Evolutionary conservation across 2,888 invertebrate genomes (phyloP).

Genomic region (Zaprionus bogoriensis): DNA sequence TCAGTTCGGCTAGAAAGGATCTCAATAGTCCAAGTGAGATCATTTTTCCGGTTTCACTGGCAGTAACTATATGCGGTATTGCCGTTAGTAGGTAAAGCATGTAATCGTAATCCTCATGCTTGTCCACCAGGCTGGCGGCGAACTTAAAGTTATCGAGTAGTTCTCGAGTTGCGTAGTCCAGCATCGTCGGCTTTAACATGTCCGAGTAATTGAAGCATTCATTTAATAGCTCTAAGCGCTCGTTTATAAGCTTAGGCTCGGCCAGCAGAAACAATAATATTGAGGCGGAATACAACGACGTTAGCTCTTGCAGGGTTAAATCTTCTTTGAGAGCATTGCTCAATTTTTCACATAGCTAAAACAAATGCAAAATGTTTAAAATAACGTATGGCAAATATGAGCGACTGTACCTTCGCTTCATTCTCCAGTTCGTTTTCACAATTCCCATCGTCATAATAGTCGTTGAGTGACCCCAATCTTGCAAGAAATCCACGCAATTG

Average conservation of each 20-base stretch:
- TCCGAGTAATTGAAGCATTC: constrained; percentile 57
- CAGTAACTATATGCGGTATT: constrained; percentile 55
- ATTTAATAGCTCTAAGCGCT: constrained; percentile 48
- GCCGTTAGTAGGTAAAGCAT: constrained; percentile 35
- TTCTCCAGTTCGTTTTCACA: neutral
- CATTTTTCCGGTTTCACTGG: constrained; percentile 63
- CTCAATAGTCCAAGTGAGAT: constrained; percentile 51
- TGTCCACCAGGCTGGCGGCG: constrained; percentile 16
- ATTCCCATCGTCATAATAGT: constrained; percentile 11
- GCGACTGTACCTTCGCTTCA: constrained; percentile 20
- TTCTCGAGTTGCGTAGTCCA: constrained; percentile 49
- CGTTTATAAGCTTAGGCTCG: constrained; percentile 7
- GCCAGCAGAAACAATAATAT: constrained; percentile 33
- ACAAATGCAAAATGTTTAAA: neutral
- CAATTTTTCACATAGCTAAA: constrained; percentile 34
- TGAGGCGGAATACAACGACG: constrained; percentile 41
- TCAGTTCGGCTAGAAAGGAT: constrained; percentile 34
- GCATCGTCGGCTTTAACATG: constrained; percentile 62
- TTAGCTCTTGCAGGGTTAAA: constrained; percentile 46
- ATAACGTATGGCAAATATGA: neutral
- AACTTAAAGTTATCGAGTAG: constrained; percentile 34
- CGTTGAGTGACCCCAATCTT: constrained; percentile 23
- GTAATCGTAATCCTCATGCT: constrained; percentile 35
- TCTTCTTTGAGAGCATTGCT: constrained; percentile 24
- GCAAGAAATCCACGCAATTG: constrained; percentile 29